phyloP scores from a whole-genome alignment of 1,140 invertebrate species.

The Elysia chlorotica region DNA sequence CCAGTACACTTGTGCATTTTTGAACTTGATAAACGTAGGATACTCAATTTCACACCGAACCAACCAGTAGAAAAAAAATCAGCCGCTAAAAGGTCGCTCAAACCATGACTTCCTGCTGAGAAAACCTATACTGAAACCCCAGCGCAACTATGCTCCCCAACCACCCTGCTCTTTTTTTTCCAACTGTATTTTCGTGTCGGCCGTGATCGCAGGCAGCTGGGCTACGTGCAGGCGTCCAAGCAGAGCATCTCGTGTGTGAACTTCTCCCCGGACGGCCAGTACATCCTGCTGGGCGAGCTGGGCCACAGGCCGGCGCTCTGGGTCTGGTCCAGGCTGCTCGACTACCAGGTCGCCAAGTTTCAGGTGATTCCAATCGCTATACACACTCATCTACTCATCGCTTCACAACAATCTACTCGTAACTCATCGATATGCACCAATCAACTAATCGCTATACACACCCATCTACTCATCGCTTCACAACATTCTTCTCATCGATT shows the following conservation, averaged over 20 bases:
- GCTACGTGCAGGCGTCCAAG: neutral
- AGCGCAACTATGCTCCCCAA: neutral
- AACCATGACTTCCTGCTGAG: neutral
- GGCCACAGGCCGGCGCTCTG: slow-evolving; percentile 6
- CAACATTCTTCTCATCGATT: too few relatives aligned
- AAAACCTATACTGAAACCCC: neutral
- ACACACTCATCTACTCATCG: too few relatives aligned
- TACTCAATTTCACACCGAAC: too few relatives aligned
- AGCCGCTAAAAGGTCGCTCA: neutral
- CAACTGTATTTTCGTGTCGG: too few relatives aligned
- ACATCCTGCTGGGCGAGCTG: slow-evolving; percentile 1
- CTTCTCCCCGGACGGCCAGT: slow-evolving; percentile 3
- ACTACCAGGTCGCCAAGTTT: slow-evolving; percentile 2
- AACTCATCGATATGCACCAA: too few relatives aligned
- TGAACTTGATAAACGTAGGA: too few relatives aligned
- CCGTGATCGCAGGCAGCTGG: slow-evolving; percentile 1
- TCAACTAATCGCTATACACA: too few relatives aligned
- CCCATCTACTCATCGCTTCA: too few relatives aligned
- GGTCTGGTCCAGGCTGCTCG: slow-evolving; percentile 4
- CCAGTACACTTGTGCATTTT: too few relatives aligned
- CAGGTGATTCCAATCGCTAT: too few relatives aligned
- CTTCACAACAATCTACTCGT: too few relatives aligned
- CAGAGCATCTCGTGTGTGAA: slow-evolving; percentile 10
- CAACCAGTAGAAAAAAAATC: neutral
- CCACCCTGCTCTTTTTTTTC: neutral